Percentiles rank a stretch among this genome's conserved stretches.
These are phyloP conservation scores for Stenopsyche tienmushanensis DNA, from an alignment of 1,140 invertebrate species.

Conservation along the genomic window DNA sequence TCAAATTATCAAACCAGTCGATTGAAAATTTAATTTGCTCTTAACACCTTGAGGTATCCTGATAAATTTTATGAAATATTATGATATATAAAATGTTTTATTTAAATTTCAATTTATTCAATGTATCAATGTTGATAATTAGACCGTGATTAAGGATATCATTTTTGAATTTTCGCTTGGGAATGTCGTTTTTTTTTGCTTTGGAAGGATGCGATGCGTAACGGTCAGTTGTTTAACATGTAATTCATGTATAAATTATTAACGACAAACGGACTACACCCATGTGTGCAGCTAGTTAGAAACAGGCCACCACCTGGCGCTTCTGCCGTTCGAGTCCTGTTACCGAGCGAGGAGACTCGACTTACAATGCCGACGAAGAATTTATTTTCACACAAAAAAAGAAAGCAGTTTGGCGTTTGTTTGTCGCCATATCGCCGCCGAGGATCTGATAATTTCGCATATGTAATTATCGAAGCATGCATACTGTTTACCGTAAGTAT, in stretches of 20 bases:
- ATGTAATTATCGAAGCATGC: background rate
- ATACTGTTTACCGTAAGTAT: background rate
- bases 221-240: slow-evolving; percentile 1
- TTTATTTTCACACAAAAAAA: background rate
- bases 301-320: slow-evolving; percentile 7
- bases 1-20: too few relatives aligned
- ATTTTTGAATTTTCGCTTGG: too few relatives aligned
- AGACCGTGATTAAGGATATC: too few relatives aligned
- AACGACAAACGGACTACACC: background rate
- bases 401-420: background rate
- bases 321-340: background rate
- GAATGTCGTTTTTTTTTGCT: too few relatives aligned
- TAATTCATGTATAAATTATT: background rate
- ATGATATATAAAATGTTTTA: too few relatives aligned
- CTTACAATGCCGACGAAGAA: background rate
- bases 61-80: too few relatives aligned
- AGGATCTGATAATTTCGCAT: background rate
- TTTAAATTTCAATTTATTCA: too few relatives aligned
- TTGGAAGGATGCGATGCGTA: too few relatives aligned
- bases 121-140: too few relatives aligned
- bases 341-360: slow-evolving; percentile 2
- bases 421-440: background rate
- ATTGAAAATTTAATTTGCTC: too few relatives aligned
- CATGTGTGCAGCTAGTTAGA: slow-evolving; percentile 11
- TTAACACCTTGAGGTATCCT: too few relatives aligned